Evolutionary conservation across 2,113 vertebrate genomes (phyloP).

Genomic region (Bagarius yarrelli): DNA sequence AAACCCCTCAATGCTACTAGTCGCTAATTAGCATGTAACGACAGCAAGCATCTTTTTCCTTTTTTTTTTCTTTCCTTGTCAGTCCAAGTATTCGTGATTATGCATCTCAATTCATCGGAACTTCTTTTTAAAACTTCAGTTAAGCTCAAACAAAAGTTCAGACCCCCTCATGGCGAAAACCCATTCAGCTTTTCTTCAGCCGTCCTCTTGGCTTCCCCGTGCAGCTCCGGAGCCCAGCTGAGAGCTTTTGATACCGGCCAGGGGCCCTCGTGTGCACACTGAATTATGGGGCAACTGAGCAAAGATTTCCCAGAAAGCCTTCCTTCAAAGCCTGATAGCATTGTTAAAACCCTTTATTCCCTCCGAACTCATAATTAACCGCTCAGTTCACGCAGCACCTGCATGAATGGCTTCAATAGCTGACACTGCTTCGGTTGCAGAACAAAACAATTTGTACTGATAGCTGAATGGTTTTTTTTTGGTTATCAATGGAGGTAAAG

Average conservation of each 20-base stretch:
- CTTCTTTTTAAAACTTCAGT: slow-evolving; percentile 16
- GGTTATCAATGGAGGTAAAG: not conserved
- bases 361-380: slow-evolving; percentile 46
- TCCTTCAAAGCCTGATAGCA: slow-evolving; percentile 42
- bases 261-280: slow-evolving; percentile 48
- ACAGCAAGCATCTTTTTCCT: slow-evolving; percentile 31
- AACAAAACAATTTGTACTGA: slow-evolving; percentile 37
- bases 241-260: slow-evolving; percentile 47
- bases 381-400: slow-evolving; percentile 36
- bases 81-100: slow-evolving; percentile 32
- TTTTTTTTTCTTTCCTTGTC: not conserved
- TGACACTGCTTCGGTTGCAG: slow-evolving; percentile 19
- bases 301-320: slow-evolving; percentile 48
- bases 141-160: slow-evolving; percentile 35
- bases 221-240: slow-evolving; percentile 49
- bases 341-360: slow-evolving; percentile 44
- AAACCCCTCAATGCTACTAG: not conserved
- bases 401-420: slow-evolving; percentile 39
- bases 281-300: slow-evolving; percentile 46
- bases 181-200: slow-evolving; percentile 45
- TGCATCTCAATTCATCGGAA: slow-evolving; percentile 42
- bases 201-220: slow-evolving; percentile 30
- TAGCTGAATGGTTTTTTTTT: slow-evolving; percentile 31
- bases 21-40: slow-evolving; percentile 13
- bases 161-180: slow-evolving; percentile 30